Conservation (phyloP, 2,888 invertebrate genomes). For the Eutolmus rufibarbis region DNA sequence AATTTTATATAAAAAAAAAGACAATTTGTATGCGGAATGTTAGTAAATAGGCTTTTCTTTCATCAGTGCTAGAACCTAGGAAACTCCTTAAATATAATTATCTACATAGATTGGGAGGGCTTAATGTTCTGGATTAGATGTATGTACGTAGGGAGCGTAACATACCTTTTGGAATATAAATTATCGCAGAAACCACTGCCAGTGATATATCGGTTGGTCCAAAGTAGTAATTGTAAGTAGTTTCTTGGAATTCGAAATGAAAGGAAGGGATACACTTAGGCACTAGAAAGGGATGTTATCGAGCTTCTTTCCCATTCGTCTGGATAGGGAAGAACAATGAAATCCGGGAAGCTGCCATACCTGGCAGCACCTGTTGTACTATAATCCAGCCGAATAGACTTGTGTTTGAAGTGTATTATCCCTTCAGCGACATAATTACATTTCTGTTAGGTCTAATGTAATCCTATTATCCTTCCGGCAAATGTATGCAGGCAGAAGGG, state of each 20-base stretch:
- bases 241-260: neutral
- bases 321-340: neutral
- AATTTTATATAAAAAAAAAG: too few relatives aligned
- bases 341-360: neutral
- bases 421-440: slow-evolving; percentile 43
- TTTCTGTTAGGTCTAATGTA: slow-evolving; percentile 42
- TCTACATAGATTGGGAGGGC: too few relatives aligned
- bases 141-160: neutral
- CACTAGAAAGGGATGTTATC: neutral
- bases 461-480: slow-evolving; percentile 40
- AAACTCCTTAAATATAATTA: too few relatives aligned
- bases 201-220: neutral
- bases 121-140: too few relatives aligned
- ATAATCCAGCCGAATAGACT: neutral
- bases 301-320: neutral
- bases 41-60: too few relatives aligned
- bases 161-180: neutral
- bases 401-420: slow-evolving; percentile 36
- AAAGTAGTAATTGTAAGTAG: neutral
- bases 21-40: too few relatives aligned
- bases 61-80: too few relatives aligned
- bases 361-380: slow-evolving; percentile 2
- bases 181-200: neutral
- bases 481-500: neutral
- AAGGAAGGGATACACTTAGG: neutral